These are phyloP conservation scores for Dione juno DNA, from an alignment of 2,888 invertebrate species.

Conservation along the genomic window DNA sequence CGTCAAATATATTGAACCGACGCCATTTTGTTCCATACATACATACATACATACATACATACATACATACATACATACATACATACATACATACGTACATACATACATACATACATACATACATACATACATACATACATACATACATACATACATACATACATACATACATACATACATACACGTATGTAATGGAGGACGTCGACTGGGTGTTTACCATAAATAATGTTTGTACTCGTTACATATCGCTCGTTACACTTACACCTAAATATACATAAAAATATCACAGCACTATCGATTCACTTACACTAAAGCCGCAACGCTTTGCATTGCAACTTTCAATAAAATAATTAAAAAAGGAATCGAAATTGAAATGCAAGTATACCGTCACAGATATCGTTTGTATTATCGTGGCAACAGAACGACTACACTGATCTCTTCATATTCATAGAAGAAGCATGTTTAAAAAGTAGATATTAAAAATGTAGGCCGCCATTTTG, in stretches of 20 bases:
- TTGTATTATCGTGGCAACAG: slow-evolving; percentile 13
- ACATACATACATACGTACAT: slow-evolving; percentile 1
- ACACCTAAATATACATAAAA: slow-evolving; percentile 81
- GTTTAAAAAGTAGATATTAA: not conserved
- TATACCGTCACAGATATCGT: slow-evolving; percentile 54
- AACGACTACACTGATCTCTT: not conserved
- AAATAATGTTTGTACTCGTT: slow-evolving; percentile 77
- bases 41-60: not conserved
- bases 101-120: slow-evolving; percentile 2
- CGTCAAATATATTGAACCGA: not conserved
- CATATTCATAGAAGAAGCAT: slow-evolving; percentile 9
- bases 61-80: slow-evolving; percentile 2
- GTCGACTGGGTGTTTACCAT: slow-evolving; percentile 48
- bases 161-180: slow-evolving; percentile 2
- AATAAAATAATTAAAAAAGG: slow-evolving; percentile 62
- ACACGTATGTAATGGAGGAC: slow-evolving; percentile 35
- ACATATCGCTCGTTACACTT: slow-evolving; percentile 71
- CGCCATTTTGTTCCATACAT: slow-evolving; percentile 12
- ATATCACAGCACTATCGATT: slow-evolving; percentile 84
- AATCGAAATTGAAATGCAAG: slow-evolving; percentile 77
- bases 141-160: slow-evolving; percentile 2
- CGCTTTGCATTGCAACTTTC: slow-evolving; percentile 72
- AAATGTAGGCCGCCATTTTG: not conserved
- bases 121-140: slow-evolving; percentile 2
- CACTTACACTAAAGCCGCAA: slow-evolving; percentile 77